Conservation (phyloP, 2,797 vertebrate genomes). For the Rousettus madagascariensis region DNA sequence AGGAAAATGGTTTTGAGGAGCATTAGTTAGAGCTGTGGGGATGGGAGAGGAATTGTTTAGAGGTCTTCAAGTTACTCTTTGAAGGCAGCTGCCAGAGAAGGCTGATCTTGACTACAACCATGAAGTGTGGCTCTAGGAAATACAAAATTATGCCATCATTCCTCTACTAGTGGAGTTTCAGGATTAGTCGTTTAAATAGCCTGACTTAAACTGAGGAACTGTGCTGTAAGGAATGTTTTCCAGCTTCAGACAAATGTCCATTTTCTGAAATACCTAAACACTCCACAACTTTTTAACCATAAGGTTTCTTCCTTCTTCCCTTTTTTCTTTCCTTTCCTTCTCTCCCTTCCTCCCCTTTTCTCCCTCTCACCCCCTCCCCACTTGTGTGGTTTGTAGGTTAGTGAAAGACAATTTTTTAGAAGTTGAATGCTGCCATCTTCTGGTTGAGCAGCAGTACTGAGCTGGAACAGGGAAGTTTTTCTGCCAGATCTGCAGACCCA, state of each 20-base stretch:
- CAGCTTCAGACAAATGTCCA: slow-evolving; percentile 17
- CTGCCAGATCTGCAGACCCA: neutral
- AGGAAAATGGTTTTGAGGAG: neutral
- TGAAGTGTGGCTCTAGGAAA: slow-evolving; percentile 8
- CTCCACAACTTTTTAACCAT: neutral
- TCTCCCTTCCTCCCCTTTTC: neutral
- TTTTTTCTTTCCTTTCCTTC: rapidly evolving
- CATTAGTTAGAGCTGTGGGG: neutral
- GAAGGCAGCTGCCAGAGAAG: slow-evolving; percentile 3
- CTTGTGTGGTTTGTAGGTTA: neutral
- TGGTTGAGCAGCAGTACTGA: neutral
- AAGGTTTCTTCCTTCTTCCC: neutral
- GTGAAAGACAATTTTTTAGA: neutral
- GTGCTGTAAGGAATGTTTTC: slow-evolving; percentile 8
- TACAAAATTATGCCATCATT: neutral
- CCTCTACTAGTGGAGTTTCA: neutral
- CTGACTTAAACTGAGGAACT: slow-evolving; percentile 34
- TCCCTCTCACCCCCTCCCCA: too few species aligned
- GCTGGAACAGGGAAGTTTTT: neutral
- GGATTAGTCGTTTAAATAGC: slow-evolving; percentile 22
- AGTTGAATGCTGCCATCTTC: slow-evolving; percentile 69
- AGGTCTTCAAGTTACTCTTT: neutral
- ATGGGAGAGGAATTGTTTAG: neutral
- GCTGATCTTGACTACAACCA: neutral
- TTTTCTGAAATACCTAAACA: slow-evolving; percentile 28